phyloP scores from a whole-genome alignment of 2,888 invertebrate species.

The Cryptus armator region DNA sequence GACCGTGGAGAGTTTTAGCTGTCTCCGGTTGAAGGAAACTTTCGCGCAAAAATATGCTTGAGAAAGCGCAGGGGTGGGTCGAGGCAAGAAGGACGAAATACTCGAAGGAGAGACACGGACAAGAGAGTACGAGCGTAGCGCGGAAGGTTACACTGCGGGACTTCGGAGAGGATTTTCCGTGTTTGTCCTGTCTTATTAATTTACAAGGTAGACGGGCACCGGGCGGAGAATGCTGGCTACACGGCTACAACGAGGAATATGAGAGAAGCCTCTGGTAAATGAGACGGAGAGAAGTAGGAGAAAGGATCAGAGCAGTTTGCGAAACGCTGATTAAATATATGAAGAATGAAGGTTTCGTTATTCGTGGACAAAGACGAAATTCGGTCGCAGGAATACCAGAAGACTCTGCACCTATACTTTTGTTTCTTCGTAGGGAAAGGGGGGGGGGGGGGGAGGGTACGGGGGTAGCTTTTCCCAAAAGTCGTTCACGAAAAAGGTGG shows the following conservation, averaged over 20 bases:
- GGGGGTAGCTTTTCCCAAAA: slow-evolving; percentile 20
- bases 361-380: slow-evolving; percentile 76
- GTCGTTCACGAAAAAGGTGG: slow-evolving; percentile 23
- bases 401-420: slow-evolving; percentile 14
- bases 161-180: slow-evolving; percentile 67
- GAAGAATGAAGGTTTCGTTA: slow-evolving; percentile 67
- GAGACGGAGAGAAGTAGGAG: slow-evolving; percentile 45
- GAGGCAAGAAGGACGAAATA: slow-evolving; percentile 6
- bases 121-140: background rate
- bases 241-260: background rate
- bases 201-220: slow-evolving; percentile 72
- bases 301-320: slow-evolving; percentile 59
- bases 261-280: background rate
- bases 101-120: background rate
- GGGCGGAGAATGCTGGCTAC: background rate
- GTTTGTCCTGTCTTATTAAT: slow-evolving; percentile 80
- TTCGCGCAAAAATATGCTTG: slow-evolving; percentile 17
- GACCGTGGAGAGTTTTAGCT: slow-evolving; percentile 19
- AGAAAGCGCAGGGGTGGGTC: background rate
- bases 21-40: background rate
- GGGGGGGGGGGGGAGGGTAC: slow-evolving; percentile 1
- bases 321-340: slow-evolving; percentile 79
- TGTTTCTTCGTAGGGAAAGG: background rate
- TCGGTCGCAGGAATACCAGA: slow-evolving; percentile 64
- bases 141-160: background rate